These are phyloP conservation scores for Acromyrmex charruanus DNA, from an alignment of 1,140 invertebrate genomes.

Conservation along the genomic window DNA sequence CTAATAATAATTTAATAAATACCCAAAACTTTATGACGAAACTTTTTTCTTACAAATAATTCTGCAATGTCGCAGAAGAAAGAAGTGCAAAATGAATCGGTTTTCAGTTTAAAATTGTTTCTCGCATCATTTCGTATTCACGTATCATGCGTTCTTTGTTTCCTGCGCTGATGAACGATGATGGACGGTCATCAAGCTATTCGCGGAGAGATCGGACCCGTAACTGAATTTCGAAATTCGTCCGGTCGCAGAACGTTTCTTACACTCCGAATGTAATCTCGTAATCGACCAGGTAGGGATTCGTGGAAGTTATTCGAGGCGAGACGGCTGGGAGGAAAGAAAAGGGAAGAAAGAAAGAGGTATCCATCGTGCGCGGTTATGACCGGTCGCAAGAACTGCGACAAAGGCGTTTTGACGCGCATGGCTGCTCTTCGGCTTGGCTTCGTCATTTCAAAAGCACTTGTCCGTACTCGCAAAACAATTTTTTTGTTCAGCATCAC, in stretches of 20 bases:
- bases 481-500: neutral
- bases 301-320: conserved; percentile 63
- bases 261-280: conserved; percentile 13
- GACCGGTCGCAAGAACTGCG: conserved; percentile 40
- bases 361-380: conserved; percentile 5
- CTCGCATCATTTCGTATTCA: neutral
- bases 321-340: neutral
- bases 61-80: neutral
- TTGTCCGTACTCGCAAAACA: neutral
- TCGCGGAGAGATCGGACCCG: neutral
- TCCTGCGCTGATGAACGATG: neutral
- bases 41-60: neutral
- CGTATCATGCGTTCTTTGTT: neutral
- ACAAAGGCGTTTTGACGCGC: conserved; percentile 72
- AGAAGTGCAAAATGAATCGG: neutral
- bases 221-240: conserved; percentile 63
- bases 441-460: conserved; percentile 37
- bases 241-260: neutral
- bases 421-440: conserved; percentile 54
- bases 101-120: neutral
- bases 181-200: neutral
- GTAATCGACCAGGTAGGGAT: conserved; percentile 30
- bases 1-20: no score
- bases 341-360: conserved; percentile 44
- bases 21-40: no score